Evolutionary conservation across 2,888 invertebrate genomes (phyloP), one percentile per base, ranked within the genome.

Genomic region (Belgica antarctica): DNA sequence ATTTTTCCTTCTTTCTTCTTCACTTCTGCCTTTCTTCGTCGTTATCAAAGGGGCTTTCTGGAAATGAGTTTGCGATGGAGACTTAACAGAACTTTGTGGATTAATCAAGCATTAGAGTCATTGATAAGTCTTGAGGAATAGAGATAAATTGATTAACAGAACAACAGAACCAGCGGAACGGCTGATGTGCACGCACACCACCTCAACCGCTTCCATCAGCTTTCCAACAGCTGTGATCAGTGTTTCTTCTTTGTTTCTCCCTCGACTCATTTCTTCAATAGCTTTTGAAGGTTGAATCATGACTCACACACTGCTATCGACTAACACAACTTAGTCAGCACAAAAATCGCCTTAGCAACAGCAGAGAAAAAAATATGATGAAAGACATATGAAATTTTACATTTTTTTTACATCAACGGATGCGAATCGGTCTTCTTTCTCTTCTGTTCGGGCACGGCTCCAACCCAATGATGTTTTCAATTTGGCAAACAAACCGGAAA

Each of bases 201-300:
- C 25, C 47, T 17, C 24, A 63, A 12, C 27, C 27, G 27, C 28
- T 47, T 47, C 65, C 61, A 61, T 27, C 61, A 61, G 2, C n/a
- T 28, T n/a, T 61, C 61, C 27, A 66, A 46, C 65, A 66, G 65
- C 65, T 66, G 65, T 47, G 46, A 47, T 41, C 65, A 25, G 36
- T 47, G 27, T 27, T 66, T 31, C 24, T 7, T 62, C 10, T 19
- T 34, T 31, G 27, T 62, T 62, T 62, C 62, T 34, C 62, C 31
- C 34, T 62, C 19, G n/a, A 52, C 52, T 52, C 52, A 19, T 52
- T 52, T 52, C 52, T 52, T 52, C 52, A 52, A 52, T 52, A 52
- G 52, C 52, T 52, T 52, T 52, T 52, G 52, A 52, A 52, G 52
- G 52, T 52, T 52, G 52, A 52, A 52, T 52, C 34, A 52, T 52